Evolutionary conservation across 2,113 vertebrate genomes (phyloP), one percentile per base, ranked within the genome.

Genomic region (Cygnus buccinator): DNA sequence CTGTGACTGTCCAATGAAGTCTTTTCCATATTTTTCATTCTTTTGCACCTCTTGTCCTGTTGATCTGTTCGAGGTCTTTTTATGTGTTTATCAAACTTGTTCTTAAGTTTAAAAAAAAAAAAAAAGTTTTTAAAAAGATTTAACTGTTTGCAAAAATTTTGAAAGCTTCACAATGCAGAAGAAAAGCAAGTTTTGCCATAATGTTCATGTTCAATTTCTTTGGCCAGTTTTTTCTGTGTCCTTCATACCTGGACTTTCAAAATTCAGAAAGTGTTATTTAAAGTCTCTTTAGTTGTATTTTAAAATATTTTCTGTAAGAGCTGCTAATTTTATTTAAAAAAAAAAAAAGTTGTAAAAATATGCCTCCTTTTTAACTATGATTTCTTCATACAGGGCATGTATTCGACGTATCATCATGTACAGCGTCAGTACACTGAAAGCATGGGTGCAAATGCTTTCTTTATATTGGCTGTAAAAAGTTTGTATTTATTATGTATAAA

Each of bases 401-500:
- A 97, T 96, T 59, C 77, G 81, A 75, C 87, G n/a, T 89, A 16
- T 94, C 97, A 94, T 92, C 77, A 13, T 96, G 98, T 98, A 98
- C 98, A 98, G 97, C 94, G 98, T 98, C 97, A 95, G 96, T 98
- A 98, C 98, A 67, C 97, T 94, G 98, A 98, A 97, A 98, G 98
- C 96, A 97, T 95, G 91, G 97, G 97, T 98, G 98, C 98, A 95
- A 97, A 98, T 98, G 98, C 98, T 98, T 98, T 99, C 98, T 98
- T 98, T 99, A 98, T 99, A 98, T 98, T 98, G 99, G 98, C 98
- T 99, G 99, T 99, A 99, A 98, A 99, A 99, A 99, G 98, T 99
- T 99, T 99, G 99, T 99, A 99, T 99, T 99, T 99, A 99, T 99
- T 99, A 99, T 99, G 99, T 99, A 99, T 98, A 99, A 98, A 97